Base-by-base conservation (phyloP, 2,113 vertebrate genomes). In the Maccullochella peelii region DNA sequence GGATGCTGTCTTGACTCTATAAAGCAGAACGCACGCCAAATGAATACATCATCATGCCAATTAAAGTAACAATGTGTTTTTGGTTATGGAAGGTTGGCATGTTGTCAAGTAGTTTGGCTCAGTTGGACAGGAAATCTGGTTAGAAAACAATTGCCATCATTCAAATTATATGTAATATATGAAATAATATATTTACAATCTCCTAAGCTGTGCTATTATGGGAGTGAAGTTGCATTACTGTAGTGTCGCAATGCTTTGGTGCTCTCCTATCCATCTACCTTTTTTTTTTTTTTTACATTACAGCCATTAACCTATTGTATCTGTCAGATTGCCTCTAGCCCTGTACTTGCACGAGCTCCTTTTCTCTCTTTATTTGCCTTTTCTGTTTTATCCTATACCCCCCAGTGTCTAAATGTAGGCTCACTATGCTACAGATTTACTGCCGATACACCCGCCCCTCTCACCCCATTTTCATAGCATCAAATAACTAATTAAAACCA, bases 21-120 rank as follows among this genome's bases (percentile, higher is more conserved):
- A 85, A 79, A 93, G 88, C 86, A 84, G 84, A 92, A 79, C 16
- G 15, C 88, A 93, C 65, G 76, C 77, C 91, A 90, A 86, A 93
- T 87, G 73, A 92, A 91, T 91, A 86, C 87, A 90, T 89, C 88
- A 87, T 84, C 73, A 82, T 82, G 87, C 68, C 88, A 89, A 91
- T 93, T 91, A 88, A 82, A 88, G 87, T 79, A 83, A 89, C 80
- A 88, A 44, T 80, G 86, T 79, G 83, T 82, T 89, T 33, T 91
- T 85, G 79, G 83, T 86, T 71, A 52, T 77, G 72, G 73, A 61
- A 42, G 57, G 62, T 52, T 85, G 87, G 79, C 82, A 77, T 61
- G 73, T 63, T 83, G 66, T 91, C 62, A 85, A 76, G 67, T 76
- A 62, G 71, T 85, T 80, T 67, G 58, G 72, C 70, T 83, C 30